These are phyloP conservation scores for Aspiorhynchus laticeps DNA, from an alignment of 2,113 vertebrate genomes.

Conservation along the genomic window DNA sequence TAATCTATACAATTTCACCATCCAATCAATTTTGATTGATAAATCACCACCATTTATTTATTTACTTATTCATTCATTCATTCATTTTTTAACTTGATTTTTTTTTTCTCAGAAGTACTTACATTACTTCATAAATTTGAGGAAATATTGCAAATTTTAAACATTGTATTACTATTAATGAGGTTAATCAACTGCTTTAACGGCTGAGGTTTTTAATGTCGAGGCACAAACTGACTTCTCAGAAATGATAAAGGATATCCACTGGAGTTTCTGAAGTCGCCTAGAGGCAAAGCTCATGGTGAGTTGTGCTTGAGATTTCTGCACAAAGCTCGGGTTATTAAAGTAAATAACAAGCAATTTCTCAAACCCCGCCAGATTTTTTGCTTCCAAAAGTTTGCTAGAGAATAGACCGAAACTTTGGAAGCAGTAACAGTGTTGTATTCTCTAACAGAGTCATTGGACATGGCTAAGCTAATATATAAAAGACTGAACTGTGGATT, in stretches of 20 bases:
- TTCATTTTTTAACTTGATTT: no score
- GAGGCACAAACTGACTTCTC: constrained; percentile 33
- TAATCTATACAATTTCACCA: no score
- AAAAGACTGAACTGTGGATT: constrained; percentile 1
- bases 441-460: neutral
- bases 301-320: constrained; percentile 11
- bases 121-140: no score
- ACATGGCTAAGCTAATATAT: neutral
- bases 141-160: no score
- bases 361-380: constrained; percentile 2
- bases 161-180: no score
- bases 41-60: no score
- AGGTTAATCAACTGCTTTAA: neutral
- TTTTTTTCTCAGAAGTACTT: no score
- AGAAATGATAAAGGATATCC: constrained; percentile 21
- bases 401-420: neutral
- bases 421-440: neutral
- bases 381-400: constrained; percentile 16
- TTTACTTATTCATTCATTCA: no score
- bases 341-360: constrained; percentile 29
- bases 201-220: neutral
- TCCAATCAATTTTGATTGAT: no score
- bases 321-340: constrained; percentile 18
- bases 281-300: constrained; percentile 8
- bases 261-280: constrained; percentile 12